Evolutionary conservation across 1,140 invertebrate species (phyloP).

Genomic region (Papilio helenus): DNA sequence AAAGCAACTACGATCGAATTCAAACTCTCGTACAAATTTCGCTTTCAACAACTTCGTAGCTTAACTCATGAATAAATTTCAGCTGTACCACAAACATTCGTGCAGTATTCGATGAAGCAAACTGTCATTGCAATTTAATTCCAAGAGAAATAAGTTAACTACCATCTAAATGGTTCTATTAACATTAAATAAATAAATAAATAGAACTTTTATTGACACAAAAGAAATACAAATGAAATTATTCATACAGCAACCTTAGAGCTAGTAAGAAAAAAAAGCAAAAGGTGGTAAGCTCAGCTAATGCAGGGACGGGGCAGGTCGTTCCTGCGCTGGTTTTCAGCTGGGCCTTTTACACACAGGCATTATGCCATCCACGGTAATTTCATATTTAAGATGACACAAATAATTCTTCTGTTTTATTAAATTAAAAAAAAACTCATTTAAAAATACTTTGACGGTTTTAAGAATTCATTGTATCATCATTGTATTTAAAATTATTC

Average conservation of each 20-base stretch:
- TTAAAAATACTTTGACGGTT: too few species aligned
- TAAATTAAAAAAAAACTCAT: neutral
- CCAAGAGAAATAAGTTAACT: neutral
- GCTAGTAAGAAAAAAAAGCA: too few species aligned
- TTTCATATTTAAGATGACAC: neutral
- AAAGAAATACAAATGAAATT: too few species aligned
- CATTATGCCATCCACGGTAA: neutral
- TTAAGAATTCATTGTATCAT: too few species aligned
- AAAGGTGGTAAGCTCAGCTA: too few species aligned
- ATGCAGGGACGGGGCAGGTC: too few species aligned
- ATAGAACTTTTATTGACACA: too few species aligned
- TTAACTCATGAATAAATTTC: neutral
- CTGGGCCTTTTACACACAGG: too few species aligned
- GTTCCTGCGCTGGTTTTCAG: too few species aligned
- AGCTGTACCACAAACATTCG: neutral
- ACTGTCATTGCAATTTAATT: neutral
- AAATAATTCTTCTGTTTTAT: neutral
- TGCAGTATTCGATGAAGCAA: neutral
- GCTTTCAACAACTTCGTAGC: constrained; percentile 8
- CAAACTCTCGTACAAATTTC: neutral
- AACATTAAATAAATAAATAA: too few species aligned
- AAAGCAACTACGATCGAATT: neutral
- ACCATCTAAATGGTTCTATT: neutral
- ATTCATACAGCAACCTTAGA: too few species aligned
- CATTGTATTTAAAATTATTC: too few species aligned